Evolutionary conservation across 2,888 invertebrate species (phyloP).

Genomic region (Eilema sororculum): DNA sequence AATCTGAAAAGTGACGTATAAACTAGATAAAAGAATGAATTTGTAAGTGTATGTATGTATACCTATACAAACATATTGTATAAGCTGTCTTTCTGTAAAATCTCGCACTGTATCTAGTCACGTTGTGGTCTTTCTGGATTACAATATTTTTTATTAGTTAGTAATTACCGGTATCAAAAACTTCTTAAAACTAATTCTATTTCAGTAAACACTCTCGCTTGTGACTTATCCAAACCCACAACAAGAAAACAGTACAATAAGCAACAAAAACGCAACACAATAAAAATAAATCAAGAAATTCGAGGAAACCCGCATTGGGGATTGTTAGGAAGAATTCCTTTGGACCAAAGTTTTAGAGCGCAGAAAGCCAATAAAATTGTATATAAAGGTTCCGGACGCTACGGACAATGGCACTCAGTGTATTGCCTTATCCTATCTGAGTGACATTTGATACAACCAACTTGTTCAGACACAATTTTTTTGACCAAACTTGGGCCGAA

Average conservation of each 20-base stretch:
- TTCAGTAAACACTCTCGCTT: background rate
- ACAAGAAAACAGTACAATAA: slow-evolving; percentile 43
- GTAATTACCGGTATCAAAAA: background rate
- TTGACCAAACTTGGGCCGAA: slow-evolving; percentile 39
- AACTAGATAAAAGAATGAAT: too few species aligned
- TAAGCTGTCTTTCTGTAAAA: too few species aligned
- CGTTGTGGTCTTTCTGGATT: too few species aligned
- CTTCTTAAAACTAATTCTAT: background rate
- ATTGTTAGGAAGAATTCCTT: slow-evolving; percentile 63
- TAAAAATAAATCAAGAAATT: slow-evolving; percentile 61
- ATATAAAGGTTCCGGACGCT: slow-evolving; percentile 54
- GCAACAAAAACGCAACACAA: slow-evolving; percentile 46
- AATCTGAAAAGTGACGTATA: too few species aligned
- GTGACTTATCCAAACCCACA: slow-evolving; percentile 25
- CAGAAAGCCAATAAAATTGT: slow-evolving; percentile 64
- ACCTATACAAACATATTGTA: too few species aligned
- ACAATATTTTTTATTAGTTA: background rate
- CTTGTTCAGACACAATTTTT: slow-evolving; percentile 36
- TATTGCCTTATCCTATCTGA: slow-evolving; percentile 53
- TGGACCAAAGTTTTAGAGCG: slow-evolving; percentile 60
- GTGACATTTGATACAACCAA: slow-evolving; percentile 53
- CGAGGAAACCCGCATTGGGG: slow-evolving; percentile 49
- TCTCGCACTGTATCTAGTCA: too few species aligned
- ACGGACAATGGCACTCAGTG: slow-evolving; percentile 57
- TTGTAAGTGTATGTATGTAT: too few species aligned